Base-by-base conservation (phyloP, 2,113 vertebrate species). In the Rhinopithecus roxellana region DNA sequence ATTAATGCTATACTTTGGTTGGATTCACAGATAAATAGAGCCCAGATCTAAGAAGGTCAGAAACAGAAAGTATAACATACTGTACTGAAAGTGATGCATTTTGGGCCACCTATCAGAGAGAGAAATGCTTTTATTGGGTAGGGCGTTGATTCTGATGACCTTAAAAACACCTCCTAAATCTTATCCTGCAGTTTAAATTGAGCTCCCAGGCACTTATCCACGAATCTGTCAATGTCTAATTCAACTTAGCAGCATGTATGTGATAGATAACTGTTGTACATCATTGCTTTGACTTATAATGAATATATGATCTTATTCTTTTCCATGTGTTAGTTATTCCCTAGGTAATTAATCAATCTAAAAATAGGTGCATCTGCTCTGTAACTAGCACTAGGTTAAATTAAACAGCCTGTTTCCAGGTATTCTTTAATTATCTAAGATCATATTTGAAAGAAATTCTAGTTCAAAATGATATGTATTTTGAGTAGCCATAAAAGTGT, bases 361-460 rank as follows among this genome's bases (percentile, higher is more conserved):
- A 79, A 93, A 93, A 75, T 75, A 88, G 78, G 25, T 67, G 22
- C 0, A 40, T 90, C 90, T 77, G 35, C n/a, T 93, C 80, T 61
- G 22, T 90, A n/a, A 92, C 88, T 82, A 45, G 25, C 4, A 74
- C 35, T 74, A 40, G 32, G 67, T 96, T 90, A 89, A 84, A 88
- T 67, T 92, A 78, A 80, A 94, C 32, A 81, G 57, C 23, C 40
- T 55, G 57, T 72, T 78, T 93, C 74, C 27, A 92, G 74, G 11
- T 95, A 78, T 95, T 89, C 48, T 55, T 95, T 72, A 87, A 70
- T 93, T 90, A 69, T 67, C 30, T 74, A 70, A 95, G 64, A 77
- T 90, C 25, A 79, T 40, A 87, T n/a, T 82, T 93, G 64, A 97
- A 95, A 75, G 64, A 97, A 95, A 75, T 87, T 86, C 86, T 82